A percentile compares a stretch with the other conserved stretches of the same genome.
Conservation (phyloP, 2,113 vertebrate genomes). For the Tetrax tetrax region DNA sequence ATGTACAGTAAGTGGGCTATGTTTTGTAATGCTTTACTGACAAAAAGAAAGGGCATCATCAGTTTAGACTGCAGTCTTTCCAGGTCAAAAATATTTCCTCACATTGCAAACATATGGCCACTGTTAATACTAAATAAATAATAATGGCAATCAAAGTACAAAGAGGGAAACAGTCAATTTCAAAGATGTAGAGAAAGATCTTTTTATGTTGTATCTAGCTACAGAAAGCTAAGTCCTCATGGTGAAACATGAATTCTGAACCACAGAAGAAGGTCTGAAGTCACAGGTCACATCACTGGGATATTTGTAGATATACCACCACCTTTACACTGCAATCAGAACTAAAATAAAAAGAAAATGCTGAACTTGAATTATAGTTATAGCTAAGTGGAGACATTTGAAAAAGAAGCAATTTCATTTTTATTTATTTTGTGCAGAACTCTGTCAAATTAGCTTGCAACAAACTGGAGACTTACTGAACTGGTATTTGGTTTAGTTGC, state of each 20-base stretch:
- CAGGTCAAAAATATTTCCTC: background rate
- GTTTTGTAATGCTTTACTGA: background rate
- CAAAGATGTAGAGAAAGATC: background rate
- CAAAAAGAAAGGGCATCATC: background rate
- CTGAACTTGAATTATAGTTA: background rate
- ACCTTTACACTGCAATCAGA: background rate
- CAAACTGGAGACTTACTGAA: background rate
- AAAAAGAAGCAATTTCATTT: background rate
- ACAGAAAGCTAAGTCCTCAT: background rate
- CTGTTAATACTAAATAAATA: background rate
- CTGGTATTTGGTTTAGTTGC: background rate
- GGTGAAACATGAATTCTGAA: background rate
- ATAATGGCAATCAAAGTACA: background rate
- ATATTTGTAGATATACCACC: background rate
- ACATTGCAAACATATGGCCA: background rate
- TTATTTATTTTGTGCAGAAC: background rate
- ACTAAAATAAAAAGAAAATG: background rate
- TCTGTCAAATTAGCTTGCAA: background rate
- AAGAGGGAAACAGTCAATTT: background rate
- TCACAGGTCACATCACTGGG: background rate
- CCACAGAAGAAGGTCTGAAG: background rate
- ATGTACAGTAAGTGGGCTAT: background rate
- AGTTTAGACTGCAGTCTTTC: background rate
- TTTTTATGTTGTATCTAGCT: background rate
- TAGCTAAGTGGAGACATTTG: background rate